Conservation (phyloP, 2,888 invertebrate species). For the Drosophila emarginata region DNA sequence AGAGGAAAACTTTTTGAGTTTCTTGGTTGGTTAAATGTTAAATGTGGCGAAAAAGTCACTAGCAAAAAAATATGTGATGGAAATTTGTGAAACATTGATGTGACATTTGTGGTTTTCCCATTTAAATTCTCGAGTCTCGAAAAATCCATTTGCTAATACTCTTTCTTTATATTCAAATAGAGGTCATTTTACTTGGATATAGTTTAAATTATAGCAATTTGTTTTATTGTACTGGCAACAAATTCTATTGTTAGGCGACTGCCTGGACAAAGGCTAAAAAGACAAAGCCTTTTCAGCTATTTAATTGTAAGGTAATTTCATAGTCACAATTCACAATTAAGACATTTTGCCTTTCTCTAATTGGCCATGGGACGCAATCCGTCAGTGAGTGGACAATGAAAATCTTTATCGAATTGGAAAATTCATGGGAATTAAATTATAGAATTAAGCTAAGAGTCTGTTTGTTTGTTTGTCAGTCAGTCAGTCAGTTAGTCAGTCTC, state of each 20-base stretch:
- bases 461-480: not conserved
- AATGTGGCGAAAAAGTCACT: not conserved
- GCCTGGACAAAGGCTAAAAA: not conserved
- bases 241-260: not conserved
- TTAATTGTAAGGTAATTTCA: not conserved
- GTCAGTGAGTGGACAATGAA: slow-evolving; percentile 8
- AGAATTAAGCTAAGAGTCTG: not conserved
- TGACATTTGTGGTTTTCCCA: not conserved
- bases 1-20: not conserved
- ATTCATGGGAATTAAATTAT: slow-evolving; percentile 2
- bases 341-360: slow-evolving; percentile 3
- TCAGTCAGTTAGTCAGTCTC: not conserved
- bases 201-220: not conserved
- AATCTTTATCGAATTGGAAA: slow-evolving; percentile 9
- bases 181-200: not conserved
- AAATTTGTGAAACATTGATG: not conserved
- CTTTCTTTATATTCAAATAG: too few relatives aligned
- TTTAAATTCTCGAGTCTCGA: too few relatives aligned
- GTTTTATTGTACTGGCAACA: too few relatives aligned
- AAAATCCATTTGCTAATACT: too few relatives aligned
- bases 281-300: not conserved
- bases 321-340: not conserved
- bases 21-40: not conserved
- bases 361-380: slow-evolving; percentile 6
- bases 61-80: too few relatives aligned